These are phyloP conservation scores for Antechinus stuartii DNA, from an alignment of 2,113 vertebrate species.

Conservation along the genomic window DNA sequence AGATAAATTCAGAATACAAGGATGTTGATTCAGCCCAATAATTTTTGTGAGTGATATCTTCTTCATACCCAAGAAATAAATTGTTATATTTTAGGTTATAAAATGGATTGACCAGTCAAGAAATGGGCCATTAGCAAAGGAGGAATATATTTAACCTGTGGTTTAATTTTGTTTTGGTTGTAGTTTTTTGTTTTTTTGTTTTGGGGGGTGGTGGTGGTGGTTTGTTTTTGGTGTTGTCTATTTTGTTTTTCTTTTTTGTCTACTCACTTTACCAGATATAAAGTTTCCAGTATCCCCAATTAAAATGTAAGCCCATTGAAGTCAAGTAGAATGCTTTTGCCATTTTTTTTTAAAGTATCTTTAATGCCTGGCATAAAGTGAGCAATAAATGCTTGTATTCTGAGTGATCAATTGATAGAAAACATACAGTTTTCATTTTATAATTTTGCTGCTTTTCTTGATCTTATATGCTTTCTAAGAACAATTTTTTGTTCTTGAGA, in stretches of 20 bases:
- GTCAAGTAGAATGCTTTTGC: not conserved
- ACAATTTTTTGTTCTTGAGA: not conserved
- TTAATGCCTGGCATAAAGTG: not conserved
- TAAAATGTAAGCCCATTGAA: not conserved
- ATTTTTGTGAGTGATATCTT: not conserved
- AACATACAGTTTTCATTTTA: not conserved
- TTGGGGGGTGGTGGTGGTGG: slow-evolving; percentile 5
- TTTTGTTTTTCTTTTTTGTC: slow-evolving; percentile 43
- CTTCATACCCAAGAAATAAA: slow-evolving; percentile 21
- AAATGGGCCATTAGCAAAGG: slow-evolving; percentile 65
- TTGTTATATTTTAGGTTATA: slow-evolving; percentile 52
- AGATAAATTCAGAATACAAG: not conserved
- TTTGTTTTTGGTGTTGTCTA: slow-evolving; percentile 32
- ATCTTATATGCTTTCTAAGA: not conserved
- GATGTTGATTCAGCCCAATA: not conserved
- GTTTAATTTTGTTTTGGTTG: slow-evolving; percentile 44
- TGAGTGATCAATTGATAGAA: not conserved
- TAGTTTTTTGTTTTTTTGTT: slow-evolving; percentile 16
- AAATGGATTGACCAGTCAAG: slow-evolving; percentile 25
- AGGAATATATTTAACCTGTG: slow-evolving; percentile 40
- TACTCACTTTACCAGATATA: not conserved
- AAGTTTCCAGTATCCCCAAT: not conserved
- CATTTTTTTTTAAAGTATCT: not conserved
- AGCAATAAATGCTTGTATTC: not conserved
- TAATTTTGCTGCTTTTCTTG: not conserved